Conservation (phyloP, 2,888 invertebrate species). For the Siphlonurus alternatus region DNA sequence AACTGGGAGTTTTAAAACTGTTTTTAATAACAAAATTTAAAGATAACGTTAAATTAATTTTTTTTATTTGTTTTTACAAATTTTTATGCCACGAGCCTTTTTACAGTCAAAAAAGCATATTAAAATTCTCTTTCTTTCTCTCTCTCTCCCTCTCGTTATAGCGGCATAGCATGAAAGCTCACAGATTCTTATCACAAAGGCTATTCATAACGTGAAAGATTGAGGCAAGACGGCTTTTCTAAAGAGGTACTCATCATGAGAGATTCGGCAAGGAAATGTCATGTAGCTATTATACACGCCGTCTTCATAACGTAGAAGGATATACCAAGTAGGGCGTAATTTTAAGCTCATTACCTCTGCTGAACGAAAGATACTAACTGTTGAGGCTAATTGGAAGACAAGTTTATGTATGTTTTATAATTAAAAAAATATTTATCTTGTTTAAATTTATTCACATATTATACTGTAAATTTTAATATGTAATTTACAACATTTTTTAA, state of each 20-base stretch:
- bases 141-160: background rate
- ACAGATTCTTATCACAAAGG: background rate
- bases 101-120: background rate
- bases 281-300: background rate
- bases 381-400: background rate
- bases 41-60: no score
- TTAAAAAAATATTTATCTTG: no score
- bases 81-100: no score
- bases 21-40: background rate
- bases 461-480: no score
- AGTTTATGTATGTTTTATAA: background rate
- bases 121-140: background rate
- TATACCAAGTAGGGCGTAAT: background rate
- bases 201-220: no score
- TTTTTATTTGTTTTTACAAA: no score
- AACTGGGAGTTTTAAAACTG: background rate
- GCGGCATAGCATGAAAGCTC: background rate
- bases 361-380: background rate
- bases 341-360: background rate
- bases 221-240: background rate
- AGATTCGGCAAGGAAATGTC: background rate
- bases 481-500: no score
- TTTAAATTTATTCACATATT: no score
- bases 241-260: background rate
- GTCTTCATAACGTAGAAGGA: background rate